Base-by-base conservation (phyloP, 2,113 vertebrate genomes). In the zebrafish (Danio rerio) region DNA sequence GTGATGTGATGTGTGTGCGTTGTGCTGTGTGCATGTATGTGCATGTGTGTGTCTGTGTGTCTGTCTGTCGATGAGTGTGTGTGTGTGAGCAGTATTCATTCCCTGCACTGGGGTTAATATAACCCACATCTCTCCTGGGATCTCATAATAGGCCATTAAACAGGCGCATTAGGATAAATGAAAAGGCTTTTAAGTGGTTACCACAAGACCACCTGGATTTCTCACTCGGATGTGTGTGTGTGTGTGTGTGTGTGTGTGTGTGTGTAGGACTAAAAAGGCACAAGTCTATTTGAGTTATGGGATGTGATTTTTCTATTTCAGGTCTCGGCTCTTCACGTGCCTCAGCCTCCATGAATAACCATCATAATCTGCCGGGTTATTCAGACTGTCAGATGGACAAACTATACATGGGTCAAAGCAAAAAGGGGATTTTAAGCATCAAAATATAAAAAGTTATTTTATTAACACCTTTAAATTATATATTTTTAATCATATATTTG, bases 61-160 rank as follows among this genome's bases (percentile, higher is more conserved):
- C 12, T 42, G 21, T 71, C 13, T 20, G 40, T 75, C 56, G 45
- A 49, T 79, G 49, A 52, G 45, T 63, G 20, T 78, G 58, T 62
- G 31, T 7, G n/a, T 5, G 16, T 7, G 52, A 50, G 65, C 11
- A 21, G 68, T 52, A 20, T 71, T 50, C 69, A 31, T 71, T 52
- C 69, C 49, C 18, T 77, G 83, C 55, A 45, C 43, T 42, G 81
- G 87, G 83, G 88, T 91, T 91, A 88, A 92, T 89, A 87, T 87
- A 88, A 88, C 71, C 85, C 58, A 31, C 61, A 87, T 77, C 77
- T 91, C 94, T 91, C 94, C 63, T 12, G 93, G 92, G 94, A 92
- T 79, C 88, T 88, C 92, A 94, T 94, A 93, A 95, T 94, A 92
- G 94, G 87, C 91, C 92, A 95, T 94, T 94, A 94, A 94, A 94